phyloP scores from a whole-genome alignment of 2,113 vertebrate species.

The Semnornis frantzii region DNA sequence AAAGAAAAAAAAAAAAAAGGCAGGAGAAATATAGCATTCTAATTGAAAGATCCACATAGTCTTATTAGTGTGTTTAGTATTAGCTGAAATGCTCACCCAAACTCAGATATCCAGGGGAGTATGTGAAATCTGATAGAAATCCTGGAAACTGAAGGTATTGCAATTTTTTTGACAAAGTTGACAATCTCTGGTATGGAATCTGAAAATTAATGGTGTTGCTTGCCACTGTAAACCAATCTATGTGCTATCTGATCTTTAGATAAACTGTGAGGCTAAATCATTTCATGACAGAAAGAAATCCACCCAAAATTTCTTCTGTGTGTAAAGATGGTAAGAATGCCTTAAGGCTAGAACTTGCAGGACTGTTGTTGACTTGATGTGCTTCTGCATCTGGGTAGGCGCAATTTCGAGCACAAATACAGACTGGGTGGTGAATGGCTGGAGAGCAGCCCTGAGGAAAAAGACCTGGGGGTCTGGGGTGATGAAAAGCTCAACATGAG shows the following conservation, averaged over 20 bases:
- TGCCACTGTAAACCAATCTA: neutral
- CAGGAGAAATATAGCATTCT: neutral
- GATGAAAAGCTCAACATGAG: no score
- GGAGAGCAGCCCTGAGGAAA: no score
- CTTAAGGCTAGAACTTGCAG: neutral
- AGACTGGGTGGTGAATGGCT: no score
- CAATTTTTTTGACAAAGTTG: neutral
- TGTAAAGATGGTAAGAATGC: neutral
- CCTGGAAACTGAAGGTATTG: neutral
- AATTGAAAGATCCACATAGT: neutral
- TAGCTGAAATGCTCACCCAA: neutral
- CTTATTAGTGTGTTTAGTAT: neutral
- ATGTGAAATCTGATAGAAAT: neutral
- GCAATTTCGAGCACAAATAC: no score
- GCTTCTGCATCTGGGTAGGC: no score
- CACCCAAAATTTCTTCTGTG: fast-evolving
- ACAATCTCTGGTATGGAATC: neutral
- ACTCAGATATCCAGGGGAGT: neutral
- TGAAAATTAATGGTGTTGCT: neutral
- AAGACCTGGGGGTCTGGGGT: no score
- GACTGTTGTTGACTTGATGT: neutral
- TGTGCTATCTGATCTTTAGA: neutral
- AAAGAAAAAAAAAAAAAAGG: neutral
- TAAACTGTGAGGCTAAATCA: neutral
- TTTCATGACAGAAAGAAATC: neutral